Conservation (phyloP, 1,140 invertebrate species). For the Pseudomyrmex gracilis region DNA sequence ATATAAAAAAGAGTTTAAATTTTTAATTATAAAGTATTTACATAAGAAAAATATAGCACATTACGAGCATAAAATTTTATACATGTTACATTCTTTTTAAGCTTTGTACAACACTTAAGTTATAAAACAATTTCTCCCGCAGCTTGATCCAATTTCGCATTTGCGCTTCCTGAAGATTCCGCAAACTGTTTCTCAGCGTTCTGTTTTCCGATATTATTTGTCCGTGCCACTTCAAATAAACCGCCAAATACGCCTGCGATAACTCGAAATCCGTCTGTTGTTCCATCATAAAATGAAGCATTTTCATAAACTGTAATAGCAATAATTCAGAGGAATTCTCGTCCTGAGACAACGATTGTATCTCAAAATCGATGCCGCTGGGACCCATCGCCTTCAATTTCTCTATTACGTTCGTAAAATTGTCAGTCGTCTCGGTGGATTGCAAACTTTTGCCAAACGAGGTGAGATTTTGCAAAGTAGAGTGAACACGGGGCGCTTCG, state of each 20-base stretch:
- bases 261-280: slow-evolving; percentile 95
- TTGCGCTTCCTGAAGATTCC: slow-evolving; percentile 87
- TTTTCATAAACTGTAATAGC: slow-evolving; percentile 92
- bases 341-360: slow-evolving; percentile 92
- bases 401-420: slow-evolving; percentile 88
- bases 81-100: slow-evolving; percentile 88
- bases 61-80: too few species aligned
- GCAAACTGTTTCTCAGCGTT: slow-evolving; percentile 87
- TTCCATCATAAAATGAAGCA: slow-evolving; percentile 90
- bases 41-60: too few species aligned
- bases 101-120: slow-evolving; percentile 91
- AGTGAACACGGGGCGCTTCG: slow-evolving; percentile 86
- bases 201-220: slow-evolving; percentile 87
- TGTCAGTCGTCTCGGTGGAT: slow-evolving; percentile 79
- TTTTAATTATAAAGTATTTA: too few species aligned
- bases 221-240: slow-evolving; percentile 96
- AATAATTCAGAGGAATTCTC: slow-evolving; percentile 89
- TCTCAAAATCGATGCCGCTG: slow-evolving; percentile 95
- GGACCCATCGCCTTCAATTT: slow-evolving; percentile 94
- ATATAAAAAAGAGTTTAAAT: too few species aligned
- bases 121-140: slow-evolving; percentile 91
- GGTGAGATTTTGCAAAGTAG: slow-evolving; percentile 88
- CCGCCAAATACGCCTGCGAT: slow-evolving; percentile 95
- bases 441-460: slow-evolving; percentile 88
- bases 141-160: slow-evolving; percentile 89